Evolutionary conservation across 2,888 invertebrate species (phyloP).

Genomic region (Lycocerus yunnanus): DNA sequence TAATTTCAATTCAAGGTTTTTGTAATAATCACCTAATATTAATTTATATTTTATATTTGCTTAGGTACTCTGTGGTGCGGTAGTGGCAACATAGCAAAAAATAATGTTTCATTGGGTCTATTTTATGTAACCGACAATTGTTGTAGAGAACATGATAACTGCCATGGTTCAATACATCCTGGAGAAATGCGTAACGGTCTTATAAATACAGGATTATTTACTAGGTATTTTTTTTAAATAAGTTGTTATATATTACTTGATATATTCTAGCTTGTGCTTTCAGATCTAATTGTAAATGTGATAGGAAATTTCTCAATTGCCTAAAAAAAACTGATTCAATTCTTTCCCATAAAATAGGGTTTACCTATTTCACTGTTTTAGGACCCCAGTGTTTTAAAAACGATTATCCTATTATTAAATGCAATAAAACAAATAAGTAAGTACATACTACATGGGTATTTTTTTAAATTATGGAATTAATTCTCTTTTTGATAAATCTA

Average conservation of each 20-base stretch:
- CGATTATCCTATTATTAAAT: conserved; percentile 60
- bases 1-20: neutral
- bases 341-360: conserved; percentile 65
- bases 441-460: conserved; percentile 31
- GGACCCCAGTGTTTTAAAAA: conserved; percentile 73
- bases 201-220: conserved; percentile 68
- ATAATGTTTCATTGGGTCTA: conserved; percentile 64
- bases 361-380: conserved; percentile 74
- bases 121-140: conserved; percentile 70
- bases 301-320: conserved; percentile 68
- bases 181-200: conserved; percentile 64
- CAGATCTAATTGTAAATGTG: conserved; percentile 75
- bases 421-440: conserved; percentile 55
- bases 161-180: conserved; percentile 63
- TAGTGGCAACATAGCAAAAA: conserved; percentile 65
- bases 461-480: neutral
- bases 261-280: no score
- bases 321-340: conserved; percentile 62
- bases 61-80: conserved; percentile 79
- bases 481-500: no score
- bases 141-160: conserved; percentile 73
- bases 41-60: neutral
- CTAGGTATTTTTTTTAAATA: conserved; percentile 58
- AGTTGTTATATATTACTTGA: no score
- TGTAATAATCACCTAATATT: neutral